Conservation (phyloP, 2,797 vertebrate genomes). For the Pyrocephalus nanus region DNA sequence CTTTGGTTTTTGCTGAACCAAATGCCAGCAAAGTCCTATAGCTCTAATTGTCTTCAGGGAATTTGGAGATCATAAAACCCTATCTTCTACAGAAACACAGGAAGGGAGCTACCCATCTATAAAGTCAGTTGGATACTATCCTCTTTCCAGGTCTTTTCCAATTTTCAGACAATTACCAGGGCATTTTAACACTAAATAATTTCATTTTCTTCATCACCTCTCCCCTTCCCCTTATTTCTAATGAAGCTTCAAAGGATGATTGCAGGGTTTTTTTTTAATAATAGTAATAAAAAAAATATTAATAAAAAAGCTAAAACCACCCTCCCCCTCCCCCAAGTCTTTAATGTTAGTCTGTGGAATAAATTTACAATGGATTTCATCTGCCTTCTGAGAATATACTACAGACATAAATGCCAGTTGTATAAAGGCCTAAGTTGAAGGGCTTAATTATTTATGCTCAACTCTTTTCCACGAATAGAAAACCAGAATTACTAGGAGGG, state of each 20-base stretch:
- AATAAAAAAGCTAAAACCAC: background rate
- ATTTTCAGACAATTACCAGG: background rate
- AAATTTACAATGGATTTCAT: background rate
- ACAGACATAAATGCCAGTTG: background rate
- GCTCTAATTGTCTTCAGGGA: background rate
- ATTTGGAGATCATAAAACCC: background rate
- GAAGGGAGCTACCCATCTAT: background rate
- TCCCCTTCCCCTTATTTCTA: background rate
- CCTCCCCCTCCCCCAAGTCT: rapidly evolving
- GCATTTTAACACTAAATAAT: background rate
- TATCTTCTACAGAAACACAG: background rate
- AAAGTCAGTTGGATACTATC: background rate
- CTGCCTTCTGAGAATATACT: background rate
- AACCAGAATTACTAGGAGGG: no score
- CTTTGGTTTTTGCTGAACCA: background rate
- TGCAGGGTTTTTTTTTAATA: background rate
- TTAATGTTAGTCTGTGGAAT: background rate
- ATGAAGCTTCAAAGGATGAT: rapidly evolving
- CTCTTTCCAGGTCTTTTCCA: background rate
- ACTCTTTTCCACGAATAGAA: no score
- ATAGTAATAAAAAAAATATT: background rate
- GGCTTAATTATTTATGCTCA: background rate
- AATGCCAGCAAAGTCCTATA: background rate
- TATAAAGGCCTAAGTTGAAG: background rate
- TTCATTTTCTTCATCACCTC: background rate